phyloP scores from a whole-genome alignment of 2,888 invertebrate species.

The Metalampra italica region DNA sequence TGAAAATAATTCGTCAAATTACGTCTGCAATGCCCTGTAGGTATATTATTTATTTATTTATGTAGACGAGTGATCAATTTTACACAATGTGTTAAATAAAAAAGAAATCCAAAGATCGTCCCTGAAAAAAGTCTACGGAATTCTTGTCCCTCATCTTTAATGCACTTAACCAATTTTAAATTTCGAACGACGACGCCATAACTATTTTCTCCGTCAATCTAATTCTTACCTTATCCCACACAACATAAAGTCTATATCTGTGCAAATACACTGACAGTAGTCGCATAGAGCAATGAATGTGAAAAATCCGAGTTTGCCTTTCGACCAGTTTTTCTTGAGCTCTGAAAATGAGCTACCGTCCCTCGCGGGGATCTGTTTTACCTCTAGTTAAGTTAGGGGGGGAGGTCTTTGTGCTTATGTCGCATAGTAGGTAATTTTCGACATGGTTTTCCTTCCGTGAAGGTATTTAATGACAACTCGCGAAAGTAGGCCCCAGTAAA shows the following conservation, averaged over 20 bases:
- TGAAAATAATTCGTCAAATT: no score
- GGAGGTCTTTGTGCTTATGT: not conserved
- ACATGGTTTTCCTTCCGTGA: not conserved
- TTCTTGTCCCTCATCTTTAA: not conserved
- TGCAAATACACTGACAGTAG: slow-evolving; percentile 11
- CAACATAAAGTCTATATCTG: slow-evolving; percentile 18
- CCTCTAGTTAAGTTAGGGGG: not conserved
- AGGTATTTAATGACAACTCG: slow-evolving; percentile 24
- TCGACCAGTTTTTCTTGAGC: not conserved
- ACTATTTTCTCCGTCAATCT: slow-evolving; percentile 8
- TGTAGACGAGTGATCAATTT: no score
- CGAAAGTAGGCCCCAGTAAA: slow-evolving; percentile 19
- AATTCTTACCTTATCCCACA: slow-evolving; percentile 19
- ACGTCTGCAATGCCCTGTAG: no score
- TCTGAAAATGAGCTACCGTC: not conserved
- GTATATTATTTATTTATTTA: no score
- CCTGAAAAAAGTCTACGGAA: not conserved
- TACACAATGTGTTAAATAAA: no score
- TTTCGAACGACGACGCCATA: slow-evolving; percentile 32
- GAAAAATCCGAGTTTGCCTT: slow-evolving; percentile 18
- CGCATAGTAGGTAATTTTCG: slow-evolving; percentile 4
- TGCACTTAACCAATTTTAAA: slow-evolving; percentile 30
- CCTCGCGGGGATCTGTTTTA: not conserved
- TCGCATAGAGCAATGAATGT: slow-evolving; percentile 10
- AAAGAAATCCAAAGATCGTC: no score